phyloP scores from a whole-genome alignment of 1,140 invertebrate species.

The Procambarus clarkii region DNA sequence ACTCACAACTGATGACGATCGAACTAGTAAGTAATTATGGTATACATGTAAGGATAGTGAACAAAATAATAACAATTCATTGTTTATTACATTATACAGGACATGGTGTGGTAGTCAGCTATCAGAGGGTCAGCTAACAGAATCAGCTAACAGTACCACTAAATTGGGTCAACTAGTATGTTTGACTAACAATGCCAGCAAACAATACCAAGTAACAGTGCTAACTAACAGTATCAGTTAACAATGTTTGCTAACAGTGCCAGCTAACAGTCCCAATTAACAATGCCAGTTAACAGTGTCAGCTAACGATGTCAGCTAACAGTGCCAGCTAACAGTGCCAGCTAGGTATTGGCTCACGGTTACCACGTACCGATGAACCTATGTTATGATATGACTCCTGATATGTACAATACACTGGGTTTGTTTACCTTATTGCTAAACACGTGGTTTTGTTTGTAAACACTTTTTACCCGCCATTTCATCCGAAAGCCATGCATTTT shows the following conservation, averaged over 20 bases:
- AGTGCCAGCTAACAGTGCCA: too few relatives aligned
- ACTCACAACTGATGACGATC: neutral
- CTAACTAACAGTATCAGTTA: neutral
- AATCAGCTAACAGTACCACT: too few relatives aligned
- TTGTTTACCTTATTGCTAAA: neutral
- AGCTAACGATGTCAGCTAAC: too few relatives aligned
- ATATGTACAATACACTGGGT: neutral
- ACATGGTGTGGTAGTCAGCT: neutral
- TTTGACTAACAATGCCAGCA: too few relatives aligned
- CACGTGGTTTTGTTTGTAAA: neutral
- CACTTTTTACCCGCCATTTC: neutral
- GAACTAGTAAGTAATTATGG: neutral
- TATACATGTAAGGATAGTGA: neutral
- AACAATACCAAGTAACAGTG: neutral
- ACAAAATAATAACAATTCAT: neutral
- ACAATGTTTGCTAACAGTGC: neutral
- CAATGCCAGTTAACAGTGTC: too few relatives aligned
- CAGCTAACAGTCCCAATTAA: neutral
- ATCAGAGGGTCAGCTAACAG: neutral
- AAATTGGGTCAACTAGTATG: too few relatives aligned
- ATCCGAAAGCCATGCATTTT: neutral
- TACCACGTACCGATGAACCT: neutral
- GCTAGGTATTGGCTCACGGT: neutral
- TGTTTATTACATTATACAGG: conserved; percentile 3
- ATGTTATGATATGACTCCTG: neutral